phyloP scores from a whole-genome alignment of 2,113 vertebrate species.

The Cephalophus harveyi region DNA sequence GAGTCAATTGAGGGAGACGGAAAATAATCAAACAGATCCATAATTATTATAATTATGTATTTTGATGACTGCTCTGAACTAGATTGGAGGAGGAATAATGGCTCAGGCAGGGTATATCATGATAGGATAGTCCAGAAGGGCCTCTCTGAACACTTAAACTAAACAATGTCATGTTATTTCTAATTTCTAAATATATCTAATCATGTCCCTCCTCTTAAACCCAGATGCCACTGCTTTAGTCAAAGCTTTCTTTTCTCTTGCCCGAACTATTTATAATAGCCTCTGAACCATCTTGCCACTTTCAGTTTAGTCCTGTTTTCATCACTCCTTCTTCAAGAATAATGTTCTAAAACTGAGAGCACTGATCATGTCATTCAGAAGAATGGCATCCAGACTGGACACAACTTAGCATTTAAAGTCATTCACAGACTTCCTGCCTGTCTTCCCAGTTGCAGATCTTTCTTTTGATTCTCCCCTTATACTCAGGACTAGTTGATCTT shows the following conservation, averaged over 20 bases:
- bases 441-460: neutral
- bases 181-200: neutral
- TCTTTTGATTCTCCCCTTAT: neutral
- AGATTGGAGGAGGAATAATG: neutral
- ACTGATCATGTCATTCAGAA: neutral
- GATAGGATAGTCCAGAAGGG: neutral
- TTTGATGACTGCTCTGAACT: neutral
- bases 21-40: neutral
- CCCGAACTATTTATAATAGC: neutral
- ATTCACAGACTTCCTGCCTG: neutral
- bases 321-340: neutral
- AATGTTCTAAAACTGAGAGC: neutral
- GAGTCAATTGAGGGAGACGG: neutral
- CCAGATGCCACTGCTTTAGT: neutral
- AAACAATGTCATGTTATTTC: neutral
- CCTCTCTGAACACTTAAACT: neutral
- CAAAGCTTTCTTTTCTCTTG: neutral
- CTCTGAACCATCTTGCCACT: neutral
- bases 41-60: constrained; percentile 33
- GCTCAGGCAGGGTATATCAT: neutral
- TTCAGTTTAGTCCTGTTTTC: neutral
- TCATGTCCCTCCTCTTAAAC: neutral
- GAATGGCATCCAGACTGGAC: neutral
- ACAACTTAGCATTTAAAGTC: neutral
- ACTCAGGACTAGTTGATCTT: neutral